Conservation (phyloP, 2,888 invertebrate genomes). For the Apodemia zela region DNA sequence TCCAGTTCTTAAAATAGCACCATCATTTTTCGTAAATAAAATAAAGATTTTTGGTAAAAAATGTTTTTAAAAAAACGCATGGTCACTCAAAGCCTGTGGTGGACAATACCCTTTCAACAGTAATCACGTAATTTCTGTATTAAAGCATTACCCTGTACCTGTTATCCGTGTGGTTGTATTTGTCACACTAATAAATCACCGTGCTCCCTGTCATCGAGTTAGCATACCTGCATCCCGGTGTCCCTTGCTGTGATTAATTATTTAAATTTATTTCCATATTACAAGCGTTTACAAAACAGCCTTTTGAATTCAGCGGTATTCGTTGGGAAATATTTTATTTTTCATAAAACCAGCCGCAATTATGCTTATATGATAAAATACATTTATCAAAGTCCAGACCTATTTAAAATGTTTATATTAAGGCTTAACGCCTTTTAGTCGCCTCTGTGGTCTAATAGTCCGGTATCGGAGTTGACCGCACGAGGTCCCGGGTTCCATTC, state of each 20-base stretch:
- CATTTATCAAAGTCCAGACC: neutral
- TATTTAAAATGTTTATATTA: neutral
- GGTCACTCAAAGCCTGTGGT: no score
- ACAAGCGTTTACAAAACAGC: neutral
- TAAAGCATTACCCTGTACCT: neutral
- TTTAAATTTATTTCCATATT: constrained; percentile 2
- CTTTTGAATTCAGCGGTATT: neutral
- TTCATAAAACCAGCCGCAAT: neutral
- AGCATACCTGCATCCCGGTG: neutral
- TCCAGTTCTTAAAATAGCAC: no score
- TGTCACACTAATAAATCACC: neutral
- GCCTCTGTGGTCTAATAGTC: neutral
- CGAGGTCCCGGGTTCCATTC: no score
- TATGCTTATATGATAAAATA: neutral
- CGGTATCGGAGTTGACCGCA: no score
- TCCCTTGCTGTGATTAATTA: constrained; percentile 12
- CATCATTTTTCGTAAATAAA: no score
- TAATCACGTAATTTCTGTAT: neutral
- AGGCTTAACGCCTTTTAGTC: no score
- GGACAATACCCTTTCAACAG: no score
- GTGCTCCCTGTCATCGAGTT: constrained; percentile 2
- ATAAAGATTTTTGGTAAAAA: no score
- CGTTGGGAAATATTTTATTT: neutral
- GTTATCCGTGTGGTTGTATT: neutral
- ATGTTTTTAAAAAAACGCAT: no score